These are phyloP conservation scores for Chauna torquata DNA, from an alignment of 2,113 vertebrate genomes.

Conservation along the genomic window DNA sequence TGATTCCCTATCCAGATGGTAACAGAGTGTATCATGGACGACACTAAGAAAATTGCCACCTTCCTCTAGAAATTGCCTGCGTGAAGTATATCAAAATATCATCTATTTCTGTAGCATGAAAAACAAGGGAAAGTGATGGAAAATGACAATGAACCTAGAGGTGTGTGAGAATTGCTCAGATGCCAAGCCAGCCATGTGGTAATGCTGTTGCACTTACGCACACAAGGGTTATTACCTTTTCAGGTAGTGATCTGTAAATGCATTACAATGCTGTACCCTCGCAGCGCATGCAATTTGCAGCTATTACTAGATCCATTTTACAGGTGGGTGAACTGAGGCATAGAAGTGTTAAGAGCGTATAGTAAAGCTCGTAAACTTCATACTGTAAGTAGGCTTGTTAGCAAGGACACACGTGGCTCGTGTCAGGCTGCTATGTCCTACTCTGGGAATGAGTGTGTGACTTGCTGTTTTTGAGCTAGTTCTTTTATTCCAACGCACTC, in stretches of 20 bases:
- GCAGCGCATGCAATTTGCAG: background rate
- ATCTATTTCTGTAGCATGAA: background rate
- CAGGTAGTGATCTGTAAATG: background rate
- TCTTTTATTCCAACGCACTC: background rate
- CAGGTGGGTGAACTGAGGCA: background rate
- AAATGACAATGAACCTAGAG: background rate
- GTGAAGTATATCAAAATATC: background rate
- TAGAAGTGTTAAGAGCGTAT: rapidly evolving
- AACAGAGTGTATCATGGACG: background rate
- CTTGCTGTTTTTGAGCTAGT: background rate
- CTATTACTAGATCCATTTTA: background rate
- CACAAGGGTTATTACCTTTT: background rate
- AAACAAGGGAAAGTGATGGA: background rate
- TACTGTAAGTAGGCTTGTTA: background rate
- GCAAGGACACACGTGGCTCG: rapidly evolving
- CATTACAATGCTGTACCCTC: background rate
- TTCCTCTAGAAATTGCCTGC: background rate
- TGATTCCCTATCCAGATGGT: background rate
- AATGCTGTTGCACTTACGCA: background rate
- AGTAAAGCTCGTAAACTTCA: background rate
- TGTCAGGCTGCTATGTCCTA: background rate
- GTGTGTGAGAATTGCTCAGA: background rate
- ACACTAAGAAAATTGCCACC: background rate
- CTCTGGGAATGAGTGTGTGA: background rate
- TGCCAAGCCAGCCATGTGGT: background rate